Base-by-base conservation (phyloP, 2,113 vertebrate genomes). In the Podiceps cristatus region DNA sequence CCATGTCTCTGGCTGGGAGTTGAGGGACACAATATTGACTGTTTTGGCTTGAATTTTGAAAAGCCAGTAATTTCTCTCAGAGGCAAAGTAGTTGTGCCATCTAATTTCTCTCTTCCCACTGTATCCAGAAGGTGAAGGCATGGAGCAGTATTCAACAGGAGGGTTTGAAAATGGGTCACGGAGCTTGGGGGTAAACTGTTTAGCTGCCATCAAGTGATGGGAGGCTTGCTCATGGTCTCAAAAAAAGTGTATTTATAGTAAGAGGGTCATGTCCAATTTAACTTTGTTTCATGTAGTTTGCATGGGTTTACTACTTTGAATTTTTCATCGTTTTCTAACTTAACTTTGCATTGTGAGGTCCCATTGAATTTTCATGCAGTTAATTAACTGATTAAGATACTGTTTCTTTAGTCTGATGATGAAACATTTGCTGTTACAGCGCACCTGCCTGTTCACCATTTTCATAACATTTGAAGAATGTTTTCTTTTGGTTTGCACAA, bases 221-320 rank as follows among this genome's bases (percentile, higher is more conserved):
- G 35, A 77, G 18, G 31, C 42, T 93, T 0, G 0, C 55, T 71
- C 3, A 1, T 29, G 9, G 4, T 69, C 42, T 81, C 28, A 7
- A 24, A n/a, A 60, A 66, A 71, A 76, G 28, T 4, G 2, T 31
- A 28, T 31, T 31, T 69, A 1, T 49, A 56, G 60, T 10, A 58
- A 29, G 11, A 80, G 8, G 35, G 5, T 73, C 64, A 31, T 0
- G 0, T 84, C 14, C 19, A 69, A 45, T 86, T 84, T 77, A 66
- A 58, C 44, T 89, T 73, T n/a, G 15, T 49, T 86, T 93, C 68
- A 31, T 0, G 0, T 62, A 5, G 8, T 55, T 78, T 67, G 15
- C 6, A 5, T 40, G 29, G 4, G 37, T 45, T 62, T 76, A n/a
- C 33, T 55, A 4, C 11, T 67, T 58, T 3, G 11, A 63, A 18